Percentiles rank a stretch among this genome's conserved stretches.
Evolutionary conservation across 2,888 invertebrate genomes (phyloP).

Genomic region (Clitarchus hookeri): DNA sequence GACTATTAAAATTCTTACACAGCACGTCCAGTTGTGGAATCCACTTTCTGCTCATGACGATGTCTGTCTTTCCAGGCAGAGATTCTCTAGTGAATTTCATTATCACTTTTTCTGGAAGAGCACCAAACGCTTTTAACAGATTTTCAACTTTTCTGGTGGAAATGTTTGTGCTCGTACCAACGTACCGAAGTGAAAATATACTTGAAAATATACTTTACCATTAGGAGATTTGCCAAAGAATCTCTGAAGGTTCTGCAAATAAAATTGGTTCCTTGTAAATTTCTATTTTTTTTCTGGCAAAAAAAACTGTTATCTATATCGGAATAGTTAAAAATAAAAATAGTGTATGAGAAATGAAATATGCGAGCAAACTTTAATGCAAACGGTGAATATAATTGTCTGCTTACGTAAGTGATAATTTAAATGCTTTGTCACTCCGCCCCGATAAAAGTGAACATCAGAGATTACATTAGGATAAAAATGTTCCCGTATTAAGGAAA

Average conservation of each 20-base stretch:
- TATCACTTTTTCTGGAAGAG: constrained; percentile 53
- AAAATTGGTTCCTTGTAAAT: too few species aligned
- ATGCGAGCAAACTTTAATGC: too few species aligned
- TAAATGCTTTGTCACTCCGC: too few species aligned
- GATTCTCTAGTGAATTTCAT: constrained; percentile 51
- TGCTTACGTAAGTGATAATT: too few species aligned
- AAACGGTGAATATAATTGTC: too few species aligned
- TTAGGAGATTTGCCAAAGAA: constrained; percentile 25
- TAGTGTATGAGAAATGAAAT: too few species aligned
- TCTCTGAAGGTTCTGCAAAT: constrained; percentile 23
- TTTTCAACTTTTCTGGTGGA: constrained; percentile 61
- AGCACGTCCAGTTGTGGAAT: constrained; percentile 78
- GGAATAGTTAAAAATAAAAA: too few species aligned
- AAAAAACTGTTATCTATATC: too few species aligned
- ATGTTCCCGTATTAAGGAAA: too few species aligned
- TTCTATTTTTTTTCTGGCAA: too few species aligned
- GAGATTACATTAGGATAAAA: too few species aligned
- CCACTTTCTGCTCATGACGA: constrained; percentile 68
- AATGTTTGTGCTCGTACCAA: constrained; percentile 69
- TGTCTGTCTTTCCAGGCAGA: constrained; percentile 61
- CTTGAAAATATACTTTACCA: constrained; percentile 33
- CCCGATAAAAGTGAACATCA: too few species aligned
- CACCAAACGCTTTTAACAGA: constrained; percentile 65
- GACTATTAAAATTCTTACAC: constrained; percentile 24
- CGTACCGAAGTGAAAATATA: constrained; percentile 54